Conservation (phyloP, 2,888 invertebrate species). For the Drosophila atroscutellata region DNA sequence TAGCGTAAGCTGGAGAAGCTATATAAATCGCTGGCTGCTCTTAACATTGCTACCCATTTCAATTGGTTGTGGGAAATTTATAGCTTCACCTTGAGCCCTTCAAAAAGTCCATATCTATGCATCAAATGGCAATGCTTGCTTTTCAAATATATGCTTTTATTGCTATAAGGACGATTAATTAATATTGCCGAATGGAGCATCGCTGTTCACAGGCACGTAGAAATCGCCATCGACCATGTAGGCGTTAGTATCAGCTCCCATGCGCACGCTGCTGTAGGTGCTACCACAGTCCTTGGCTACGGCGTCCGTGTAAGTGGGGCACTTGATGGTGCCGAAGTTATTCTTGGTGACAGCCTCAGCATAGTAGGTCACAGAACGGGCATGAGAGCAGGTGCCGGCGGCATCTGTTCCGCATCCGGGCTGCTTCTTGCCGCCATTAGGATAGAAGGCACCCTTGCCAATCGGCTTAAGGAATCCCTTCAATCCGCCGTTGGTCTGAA, state of each 20-base stretch:
- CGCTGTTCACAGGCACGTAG: constrained; percentile 71
- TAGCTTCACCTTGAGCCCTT: neutral
- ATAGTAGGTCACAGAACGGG: constrained; percentile 83
- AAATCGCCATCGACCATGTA: constrained; percentile 65
- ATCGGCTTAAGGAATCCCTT: constrained; percentile 77
- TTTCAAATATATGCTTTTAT: neutral
- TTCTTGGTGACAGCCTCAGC: constrained; percentile 83
- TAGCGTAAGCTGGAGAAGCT: constrained; percentile 81
- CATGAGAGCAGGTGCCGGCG: constrained; percentile 84
- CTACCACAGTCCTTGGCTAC: constrained; percentile 60
- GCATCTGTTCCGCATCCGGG: constrained; percentile 85
- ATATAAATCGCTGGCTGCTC: neutral
- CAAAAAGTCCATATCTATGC: neutral
- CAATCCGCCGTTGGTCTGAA: constrained; percentile 76
- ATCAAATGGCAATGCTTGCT: neutral
- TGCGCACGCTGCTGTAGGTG: constrained; percentile 64
- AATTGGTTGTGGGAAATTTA: neutral
- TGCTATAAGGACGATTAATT: constrained; percentile 11
- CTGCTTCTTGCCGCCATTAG: constrained; percentile 86
- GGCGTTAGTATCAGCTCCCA: constrained; percentile 67
- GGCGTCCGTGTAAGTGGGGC: constrained; percentile 74
- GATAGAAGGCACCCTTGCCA: constrained; percentile 86
- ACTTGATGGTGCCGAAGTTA: constrained; percentile 63
- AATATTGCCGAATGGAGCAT: constrained; percentile 65
- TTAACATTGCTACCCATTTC: neutral